Conservation (phyloP, 2,888 invertebrate genomes). For the Escarpia spicata region DNA sequence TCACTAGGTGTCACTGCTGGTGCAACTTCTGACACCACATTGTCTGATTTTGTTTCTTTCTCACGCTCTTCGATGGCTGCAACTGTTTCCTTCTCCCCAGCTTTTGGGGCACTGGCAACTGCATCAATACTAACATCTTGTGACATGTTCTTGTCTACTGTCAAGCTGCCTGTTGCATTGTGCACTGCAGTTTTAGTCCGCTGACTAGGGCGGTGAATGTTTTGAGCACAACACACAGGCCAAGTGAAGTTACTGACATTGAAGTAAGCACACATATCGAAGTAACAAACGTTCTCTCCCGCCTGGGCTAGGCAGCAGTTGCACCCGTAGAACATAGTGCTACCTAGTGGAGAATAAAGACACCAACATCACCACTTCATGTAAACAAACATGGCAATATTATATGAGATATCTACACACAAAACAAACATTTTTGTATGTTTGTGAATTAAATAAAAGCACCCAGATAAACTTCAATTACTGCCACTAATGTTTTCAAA, state of each 20-base stretch:
- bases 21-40: background rate
- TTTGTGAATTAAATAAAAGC: background rate
- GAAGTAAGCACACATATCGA: background rate
- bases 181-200: background rate
- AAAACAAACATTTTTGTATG: background rate
- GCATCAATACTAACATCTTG: background rate
- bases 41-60: background rate
- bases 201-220: background rate
- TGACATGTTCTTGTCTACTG: background rate
- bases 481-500: background rate
- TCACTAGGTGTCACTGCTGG: background rate
- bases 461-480: background rate
- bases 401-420: background rate
- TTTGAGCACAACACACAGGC: background rate
- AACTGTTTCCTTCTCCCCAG: background rate
- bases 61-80: background rate
- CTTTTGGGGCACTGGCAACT: background rate
- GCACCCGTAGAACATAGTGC: background rate
- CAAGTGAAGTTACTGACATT: background rate
- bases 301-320: background rate
- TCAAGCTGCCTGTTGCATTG: background rate
- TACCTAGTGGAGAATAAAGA: background rate
- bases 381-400: background rate
- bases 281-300: background rate
- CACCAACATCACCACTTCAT: background rate